Evolutionary conservation across 2,888 invertebrate species (phyloP), one percentile per base, ranked within the genome.

Genomic region (Leptinotarsa haldemani): DNA sequence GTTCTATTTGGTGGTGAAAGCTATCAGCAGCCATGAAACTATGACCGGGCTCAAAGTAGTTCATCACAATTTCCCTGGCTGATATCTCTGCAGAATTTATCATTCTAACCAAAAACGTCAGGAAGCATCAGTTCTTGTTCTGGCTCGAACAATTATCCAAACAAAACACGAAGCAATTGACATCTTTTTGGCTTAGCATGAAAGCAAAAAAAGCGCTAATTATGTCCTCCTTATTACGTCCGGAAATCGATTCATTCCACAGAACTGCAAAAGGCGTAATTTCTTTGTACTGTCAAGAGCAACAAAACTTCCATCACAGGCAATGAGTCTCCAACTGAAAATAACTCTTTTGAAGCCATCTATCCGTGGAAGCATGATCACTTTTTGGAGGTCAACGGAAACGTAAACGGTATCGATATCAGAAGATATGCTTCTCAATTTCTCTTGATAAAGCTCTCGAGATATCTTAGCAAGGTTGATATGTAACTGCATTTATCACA

Each of bases 231-330:
- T 83, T 76, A 9, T 63, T 53, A 22, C 75, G 65, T 30, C 72
- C 72, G 48, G 61, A 16, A 56, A 75, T 75, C 13, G 79, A 83
- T 78, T 84, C 83, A 72, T 85, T 81, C 83, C 81, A 81, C 22
- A 81, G 61, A 22, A 74, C 74, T 50, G 82, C 81, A 50, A 76
- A 18, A 25, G 77, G 69, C 65, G 56, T 63, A 67, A 58, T 50
- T 64, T 65, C 47, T 58, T 58, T 20, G 63, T 74, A 13, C 25
- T 71, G 3, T 74, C 76, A 15, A 77, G 46, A 22, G 74, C 64
- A 47, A 78, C 74, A 68, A 78, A 78, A 63, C 73, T 76, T 70
- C 74, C 76, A 53, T 77, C 69, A 47, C 65, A 77, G 13, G 69
- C 72, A n/a, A 71, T 63, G 9, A 69, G 12, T 64, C 74, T 25